Percentiles rank a stretch among this genome's conserved stretches.
Evolutionary conservation across 2,797 vertebrate species (phyloP).

Genomic region (Rhinophrynus dorsalis): DNA sequence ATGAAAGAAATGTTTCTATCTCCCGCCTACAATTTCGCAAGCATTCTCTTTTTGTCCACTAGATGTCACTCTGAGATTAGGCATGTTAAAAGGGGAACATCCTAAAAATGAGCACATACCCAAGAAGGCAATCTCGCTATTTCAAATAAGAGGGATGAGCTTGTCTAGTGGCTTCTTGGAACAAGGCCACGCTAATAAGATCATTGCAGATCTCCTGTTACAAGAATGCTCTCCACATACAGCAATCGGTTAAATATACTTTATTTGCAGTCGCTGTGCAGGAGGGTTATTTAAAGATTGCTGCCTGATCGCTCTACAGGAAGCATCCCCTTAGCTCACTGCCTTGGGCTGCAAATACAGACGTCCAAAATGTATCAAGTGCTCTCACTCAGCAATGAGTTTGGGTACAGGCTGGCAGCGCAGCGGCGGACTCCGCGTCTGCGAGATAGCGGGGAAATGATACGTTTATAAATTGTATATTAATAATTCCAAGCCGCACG

Average conservation of each 20-base stretch:
- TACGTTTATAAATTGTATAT: too few relatives aligned
- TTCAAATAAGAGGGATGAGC: neutral
- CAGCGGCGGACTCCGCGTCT: neutral
- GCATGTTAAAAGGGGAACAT: neutral
- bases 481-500: too few relatives aligned
- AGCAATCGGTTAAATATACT: conserved; percentile 18
- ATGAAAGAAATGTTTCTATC: too few relatives aligned
- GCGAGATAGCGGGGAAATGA: too few relatives aligned
- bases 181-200: conserved; percentile 15
- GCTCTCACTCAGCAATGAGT: conserved; percentile 4
- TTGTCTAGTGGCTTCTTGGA: conserved; percentile 4
- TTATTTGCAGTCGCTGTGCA: neutral
- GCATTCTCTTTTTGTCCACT: neutral
- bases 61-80: conserved; percentile 19
- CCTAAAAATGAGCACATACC: neutral
- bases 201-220: conserved; percentile 12
- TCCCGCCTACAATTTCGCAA: too few relatives aligned
- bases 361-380: conserved; percentile 4
- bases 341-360: neutral
- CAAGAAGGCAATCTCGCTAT: conserved; percentile 5
- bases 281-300: conserved; percentile 35
- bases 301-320: neutral
- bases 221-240: conserved; percentile 1
- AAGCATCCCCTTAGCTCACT: neutral
- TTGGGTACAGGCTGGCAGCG: neutral